Evolutionary conservation across 2,797 vertebrate genomes (phyloP).

Genomic region (Micropoecilia bifurca): DNA sequence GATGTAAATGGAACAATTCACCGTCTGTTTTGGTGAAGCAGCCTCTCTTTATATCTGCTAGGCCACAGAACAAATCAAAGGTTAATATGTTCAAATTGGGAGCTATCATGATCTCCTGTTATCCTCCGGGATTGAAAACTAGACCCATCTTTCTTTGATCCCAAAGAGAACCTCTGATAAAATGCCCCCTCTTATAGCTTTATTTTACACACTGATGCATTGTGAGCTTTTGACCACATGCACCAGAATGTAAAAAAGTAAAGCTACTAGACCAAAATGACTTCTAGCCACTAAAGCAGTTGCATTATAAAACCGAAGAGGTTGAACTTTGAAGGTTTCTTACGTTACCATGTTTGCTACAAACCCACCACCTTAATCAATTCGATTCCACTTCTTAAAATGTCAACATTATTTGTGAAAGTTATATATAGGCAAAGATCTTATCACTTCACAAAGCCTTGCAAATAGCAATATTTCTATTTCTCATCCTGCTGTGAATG

Average conservation of each 20-base stretch:
- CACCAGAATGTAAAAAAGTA: neutral
- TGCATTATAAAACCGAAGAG: neutral
- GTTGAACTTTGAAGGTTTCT: neutral
- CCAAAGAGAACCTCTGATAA: constrained; percentile 27
- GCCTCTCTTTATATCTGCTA: constrained; percentile 57
- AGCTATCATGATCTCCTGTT: constrained; percentile 38
- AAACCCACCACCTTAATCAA: too few species aligned
- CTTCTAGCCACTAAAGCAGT: neutral
- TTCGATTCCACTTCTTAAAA: too few species aligned
- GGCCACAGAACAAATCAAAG: constrained; percentile 66
- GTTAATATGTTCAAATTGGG: constrained; percentile 72
- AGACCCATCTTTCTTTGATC: constrained; percentile 50
- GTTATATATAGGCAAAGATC: neutral
- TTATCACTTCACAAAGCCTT: neutral
- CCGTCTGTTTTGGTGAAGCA: constrained; percentile 47
- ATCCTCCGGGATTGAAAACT: constrained; percentile 31
- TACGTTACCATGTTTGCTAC: neutral
- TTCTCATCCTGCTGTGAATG: neutral
- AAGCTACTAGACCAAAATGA: neutral
- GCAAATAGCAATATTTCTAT: neutral
- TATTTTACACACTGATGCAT: neutral
- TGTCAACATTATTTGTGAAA: neutral
- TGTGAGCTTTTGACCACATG: neutral
- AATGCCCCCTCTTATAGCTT: constrained; percentile 11
- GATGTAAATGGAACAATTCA: constrained; percentile 68